A percentile compares a stretch with the other conserved stretches of the same genome.
These are phyloP conservation scores for Acronicta psi DNA, from an alignment of 2,888 invertebrate genomes.

Conservation along the genomic window DNA sequence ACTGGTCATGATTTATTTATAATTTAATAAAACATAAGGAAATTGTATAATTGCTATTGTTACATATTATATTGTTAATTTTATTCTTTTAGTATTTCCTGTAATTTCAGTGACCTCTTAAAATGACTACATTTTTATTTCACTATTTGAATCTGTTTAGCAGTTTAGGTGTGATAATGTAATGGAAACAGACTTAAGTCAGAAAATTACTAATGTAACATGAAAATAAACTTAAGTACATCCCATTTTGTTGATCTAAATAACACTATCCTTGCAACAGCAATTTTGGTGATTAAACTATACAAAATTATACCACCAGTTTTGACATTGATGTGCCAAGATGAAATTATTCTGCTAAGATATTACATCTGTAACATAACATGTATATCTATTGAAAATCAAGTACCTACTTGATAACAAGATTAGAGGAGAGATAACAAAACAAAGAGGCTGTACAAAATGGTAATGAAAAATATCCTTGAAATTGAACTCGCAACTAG, in stretches of 20 bases:
- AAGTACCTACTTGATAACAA: constrained; percentile 12
- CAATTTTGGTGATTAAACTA: too few species aligned
- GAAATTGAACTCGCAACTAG: constrained; percentile 22
- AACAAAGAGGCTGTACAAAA: background rate
- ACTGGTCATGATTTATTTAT: constrained; percentile 24
- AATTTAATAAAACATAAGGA: background rate
- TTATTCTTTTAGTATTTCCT: too few species aligned
- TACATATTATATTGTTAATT: too few species aligned
- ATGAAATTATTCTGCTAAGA: constrained; percentile 4
- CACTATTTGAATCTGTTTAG: too few species aligned
- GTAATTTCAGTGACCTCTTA: too few species aligned
- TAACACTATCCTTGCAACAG: background rate
- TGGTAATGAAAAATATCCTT: constrained; percentile 16
- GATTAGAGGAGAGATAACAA: constrained; percentile 11
- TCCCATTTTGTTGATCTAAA: background rate
- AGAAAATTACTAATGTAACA: too few species aligned
- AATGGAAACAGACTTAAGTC: too few species aligned
- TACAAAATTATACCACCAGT: background rate
- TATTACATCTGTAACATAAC: background rate
- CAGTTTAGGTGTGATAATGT: too few species aligned
- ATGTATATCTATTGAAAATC: constrained; percentile 1
- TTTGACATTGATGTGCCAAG: background rate
- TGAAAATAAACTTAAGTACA: too few species aligned
- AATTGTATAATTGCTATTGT: too few species aligned
- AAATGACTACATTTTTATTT: too few species aligned